Evolutionary conservation across 2,888 invertebrate genomes (phyloP).

Genomic region (Hyles lineata): DNA sequence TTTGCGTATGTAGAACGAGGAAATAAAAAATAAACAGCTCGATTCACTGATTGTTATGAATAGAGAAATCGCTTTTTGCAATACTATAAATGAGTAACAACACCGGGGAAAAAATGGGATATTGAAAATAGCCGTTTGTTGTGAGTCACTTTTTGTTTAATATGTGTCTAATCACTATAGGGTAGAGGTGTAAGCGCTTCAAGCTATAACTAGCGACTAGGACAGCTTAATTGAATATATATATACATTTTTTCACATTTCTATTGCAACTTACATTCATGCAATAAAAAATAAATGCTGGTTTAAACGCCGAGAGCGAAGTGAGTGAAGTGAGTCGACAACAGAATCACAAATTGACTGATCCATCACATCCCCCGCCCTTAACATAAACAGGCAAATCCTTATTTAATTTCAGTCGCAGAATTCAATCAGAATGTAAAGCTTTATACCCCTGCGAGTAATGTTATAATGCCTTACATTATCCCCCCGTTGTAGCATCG

Average conservation of each 20-base stretch:
- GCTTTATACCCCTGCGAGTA: constrained; percentile 79
- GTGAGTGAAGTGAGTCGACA: constrained; percentile 59
- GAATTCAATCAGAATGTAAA: constrained; percentile 84
- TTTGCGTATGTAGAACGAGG: constrained; percentile 36
- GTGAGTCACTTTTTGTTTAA: constrained; percentile 28
- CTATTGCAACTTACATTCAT: too few relatives aligned
- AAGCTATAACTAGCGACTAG: background rate
- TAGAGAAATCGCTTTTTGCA: constrained; percentile 45
- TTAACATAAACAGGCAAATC: constrained; percentile 82
- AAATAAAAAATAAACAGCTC: constrained; percentile 61
- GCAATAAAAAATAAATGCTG: background rate
- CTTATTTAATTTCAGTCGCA: constrained; percentile 84
- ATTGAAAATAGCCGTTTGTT: constrained; percentile 43
- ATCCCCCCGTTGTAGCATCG: constrained; percentile 69
- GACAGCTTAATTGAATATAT: background rate
- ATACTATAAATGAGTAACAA: constrained; percentile 35
- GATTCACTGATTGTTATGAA: constrained; percentile 63
- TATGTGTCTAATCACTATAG: constrained; percentile 28
- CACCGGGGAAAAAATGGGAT: constrained; percentile 38
- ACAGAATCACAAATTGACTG: constrained; percentile 75
- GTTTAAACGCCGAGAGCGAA: background rate
- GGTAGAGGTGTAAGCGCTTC: constrained; percentile 1
- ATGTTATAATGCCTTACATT: constrained; percentile 83
- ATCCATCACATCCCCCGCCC: constrained; percentile 75
- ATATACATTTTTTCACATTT: background rate